Conservation (phyloP, 2,888 invertebrate genomes). For the Nemotelus nigrinus region DNA sequence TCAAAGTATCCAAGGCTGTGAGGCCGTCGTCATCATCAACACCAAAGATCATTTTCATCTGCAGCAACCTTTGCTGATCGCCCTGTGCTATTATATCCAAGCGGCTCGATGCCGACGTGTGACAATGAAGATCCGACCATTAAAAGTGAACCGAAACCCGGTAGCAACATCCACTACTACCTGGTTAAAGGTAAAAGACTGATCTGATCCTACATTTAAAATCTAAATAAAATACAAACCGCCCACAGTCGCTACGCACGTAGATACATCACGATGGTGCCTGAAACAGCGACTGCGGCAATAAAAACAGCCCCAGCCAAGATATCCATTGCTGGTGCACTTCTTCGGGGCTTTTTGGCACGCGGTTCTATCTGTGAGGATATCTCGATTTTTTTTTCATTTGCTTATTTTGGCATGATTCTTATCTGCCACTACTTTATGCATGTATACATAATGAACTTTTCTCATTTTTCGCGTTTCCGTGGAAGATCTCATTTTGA, state of each 20-base stretch:
- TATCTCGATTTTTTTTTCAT: constrained; percentile 9
- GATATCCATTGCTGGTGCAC: background rate
- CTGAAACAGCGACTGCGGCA: too few species aligned
- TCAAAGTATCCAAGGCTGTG: too few species aligned
- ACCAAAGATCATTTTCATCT: too few species aligned
- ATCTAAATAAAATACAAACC: constrained; percentile 10
- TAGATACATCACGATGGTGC: background rate
- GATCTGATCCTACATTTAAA: constrained; percentile 10
- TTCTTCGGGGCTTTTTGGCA: background rate
- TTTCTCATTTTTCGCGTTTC: background rate
- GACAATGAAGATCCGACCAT: too few species aligned
- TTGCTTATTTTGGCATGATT: background rate
- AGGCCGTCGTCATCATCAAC: too few species aligned
- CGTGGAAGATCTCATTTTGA: background rate
- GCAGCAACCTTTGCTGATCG: too few species aligned
- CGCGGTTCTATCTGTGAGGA: constrained; percentile 26
- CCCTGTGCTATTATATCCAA: too few species aligned
- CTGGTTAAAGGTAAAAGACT: constrained; percentile 24
- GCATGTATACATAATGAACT: too few species aligned
- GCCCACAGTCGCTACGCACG: background rate
- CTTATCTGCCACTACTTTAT: background rate
- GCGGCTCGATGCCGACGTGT: too few species aligned
- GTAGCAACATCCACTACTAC: constrained; percentile 17
- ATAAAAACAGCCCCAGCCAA: background rate
- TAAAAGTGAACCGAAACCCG: background rate